Base-by-base conservation (phyloP, 2,113 vertebrate genomes). In the Phodopus roborovskii region DNA sequence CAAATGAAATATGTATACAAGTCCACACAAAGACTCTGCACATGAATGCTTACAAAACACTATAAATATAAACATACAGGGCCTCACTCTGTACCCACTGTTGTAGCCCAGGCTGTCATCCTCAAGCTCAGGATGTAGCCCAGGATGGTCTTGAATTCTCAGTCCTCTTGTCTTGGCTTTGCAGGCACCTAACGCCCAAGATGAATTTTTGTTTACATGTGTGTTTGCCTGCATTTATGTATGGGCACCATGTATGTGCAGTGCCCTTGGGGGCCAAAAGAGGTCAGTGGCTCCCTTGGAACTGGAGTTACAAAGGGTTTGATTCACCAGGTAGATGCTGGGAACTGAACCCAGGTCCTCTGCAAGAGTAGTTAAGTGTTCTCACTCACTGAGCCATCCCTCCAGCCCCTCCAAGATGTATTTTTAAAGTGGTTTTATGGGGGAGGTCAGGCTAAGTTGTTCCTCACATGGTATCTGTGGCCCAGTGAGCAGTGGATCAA, bases 381-480 rank as follows among this genome's bases (percentile, higher is more conserved):
- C 79, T 42, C 30, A 83, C 58, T 24, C 81, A 83, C 58, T 5
- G 81, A 83, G 26, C 81, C 15, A 83, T 30, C 81, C 24, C 26
- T 83, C n/a, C n/a, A 30, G 81, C 58, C n/a, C 56, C n/a, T 60
- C 48, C 4, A 62, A 45, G 28, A 26, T 48, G 53, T 62, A 62
- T 26, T 28, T 74, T 75, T n/a, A 62, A 94, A 95, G 79, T 84
- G 56, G 39, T 62, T 62, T 88, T 50, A 50, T 84, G 86, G 88
- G 39, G 20, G 74, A 95, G 50, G 19, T 75, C 56, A 11, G 53
- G 81, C 71, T 82, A 88, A 90, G 91, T 60, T 53, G 66, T 30
- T n/a, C 53, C 73, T 92, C 91, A 62, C 66, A 53, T 84, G 70
- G 68, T 62, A 53, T 58, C 82, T 84, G 88, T 17, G n/a, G 75